Base-by-base conservation (phyloP, 2,888 invertebrate genomes). In the Nowickia ferox region DNA sequence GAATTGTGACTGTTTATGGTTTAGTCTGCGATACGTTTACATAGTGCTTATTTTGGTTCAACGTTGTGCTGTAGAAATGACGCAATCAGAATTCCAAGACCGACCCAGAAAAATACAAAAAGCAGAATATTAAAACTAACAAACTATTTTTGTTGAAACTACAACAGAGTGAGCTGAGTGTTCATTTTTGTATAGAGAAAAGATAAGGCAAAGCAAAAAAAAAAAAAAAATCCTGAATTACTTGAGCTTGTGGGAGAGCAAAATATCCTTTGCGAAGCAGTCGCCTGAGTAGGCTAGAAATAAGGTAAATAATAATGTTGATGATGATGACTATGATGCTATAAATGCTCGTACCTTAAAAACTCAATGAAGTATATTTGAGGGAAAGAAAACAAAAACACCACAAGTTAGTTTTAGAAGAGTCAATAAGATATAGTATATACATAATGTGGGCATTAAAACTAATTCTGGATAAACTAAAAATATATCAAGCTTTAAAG, bases 31-130 rank as follows among this genome's bases (percentile, higher is more conserved):
- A 48, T n/a, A 15, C n/a, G 48, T 48, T n/a, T 11, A 59, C 13
- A 61, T 61, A 51, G 22, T 44, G 59, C 40, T 46, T 65, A 38
- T 59, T 44, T 53, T 72, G 61, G 51, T 68, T 57, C 6, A 22
- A 55, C 42, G 68, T 55, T 55, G 46, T 40, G 63, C 57, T 63
- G 74, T 78, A 78, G 78, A 75, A 82, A 79, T 82, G 85, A 86
- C 74, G 82, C 75, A 82, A 75, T 65, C 74, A 68, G 75, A 82
- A 78, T 85, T 69, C 65, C 78, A 82, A 61, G 75, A 85, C 55
- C 72, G 68, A 74, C 30, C 30, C 30, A 61, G 61, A 79, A 78
- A 59, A 57, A 40, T 38, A 84, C 46, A 72, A 22, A 63, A 68
- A 72, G 66, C 55, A 44, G 46, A 66, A 69, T 17, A 63, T 78